Conservation (phyloP, 2,888 invertebrate species). For the Papilio demoleus region DNA sequence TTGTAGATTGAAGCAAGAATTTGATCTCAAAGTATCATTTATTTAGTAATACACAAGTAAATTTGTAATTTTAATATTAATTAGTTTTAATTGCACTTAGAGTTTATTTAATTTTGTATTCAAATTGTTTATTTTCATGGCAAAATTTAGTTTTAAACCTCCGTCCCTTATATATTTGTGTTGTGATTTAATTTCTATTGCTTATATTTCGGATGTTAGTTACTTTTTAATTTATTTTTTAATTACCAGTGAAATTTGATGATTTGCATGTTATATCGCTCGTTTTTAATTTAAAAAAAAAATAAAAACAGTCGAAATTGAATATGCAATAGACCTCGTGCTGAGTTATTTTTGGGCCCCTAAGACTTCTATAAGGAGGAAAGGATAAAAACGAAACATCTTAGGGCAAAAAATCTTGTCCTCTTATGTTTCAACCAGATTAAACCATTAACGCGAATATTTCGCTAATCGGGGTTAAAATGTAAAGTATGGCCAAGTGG, state of each 20-base stretch:
- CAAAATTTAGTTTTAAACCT: background rate
- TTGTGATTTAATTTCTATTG: slow-evolving; percentile 14
- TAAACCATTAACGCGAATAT: too few relatives aligned
- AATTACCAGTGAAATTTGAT: slow-evolving; percentile 9
- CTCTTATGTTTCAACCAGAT: too few relatives aligned
- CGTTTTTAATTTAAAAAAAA: background rate
- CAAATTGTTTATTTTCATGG: slow-evolving; percentile 5
- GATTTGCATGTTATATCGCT: background rate
- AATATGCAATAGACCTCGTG: too few relatives aligned
- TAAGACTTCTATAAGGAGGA: too few relatives aligned
- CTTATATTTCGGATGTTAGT: slow-evolving; percentile 7
- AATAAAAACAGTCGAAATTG: too few relatives aligned
- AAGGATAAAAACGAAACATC: too few relatives aligned
- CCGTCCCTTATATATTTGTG: slow-evolving; percentile 24
- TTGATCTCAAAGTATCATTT: slow-evolving; percentile 69
- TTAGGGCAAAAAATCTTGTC: too few relatives aligned
- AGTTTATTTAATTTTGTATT: slow-evolving; percentile 33
- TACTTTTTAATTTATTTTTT: background rate
- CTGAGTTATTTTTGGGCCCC: too few relatives aligned
- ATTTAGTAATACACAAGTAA: slow-evolving; percentile 39
- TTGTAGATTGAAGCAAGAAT: slow-evolving; percentile 50
- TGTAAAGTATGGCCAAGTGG: too few relatives aligned
- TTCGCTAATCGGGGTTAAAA: too few relatives aligned
- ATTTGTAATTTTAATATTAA: slow-evolving; percentile 44
- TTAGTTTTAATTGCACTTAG: slow-evolving; percentile 44